Conservation (phyloP, 2,113 vertebrate species). For the Dasyornis broadbenti region DNA sequence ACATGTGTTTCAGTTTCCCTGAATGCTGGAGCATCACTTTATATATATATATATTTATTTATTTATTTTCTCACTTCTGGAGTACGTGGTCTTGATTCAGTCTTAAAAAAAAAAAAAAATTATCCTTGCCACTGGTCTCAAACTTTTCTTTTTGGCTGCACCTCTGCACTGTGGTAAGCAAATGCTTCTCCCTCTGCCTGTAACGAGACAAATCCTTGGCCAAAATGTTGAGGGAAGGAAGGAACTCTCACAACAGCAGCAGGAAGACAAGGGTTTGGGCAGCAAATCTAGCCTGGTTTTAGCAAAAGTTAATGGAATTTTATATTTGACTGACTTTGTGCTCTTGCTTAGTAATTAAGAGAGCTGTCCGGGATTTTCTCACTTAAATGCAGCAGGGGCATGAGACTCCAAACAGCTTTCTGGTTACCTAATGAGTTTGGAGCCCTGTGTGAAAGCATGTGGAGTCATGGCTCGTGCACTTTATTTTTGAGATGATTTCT, state of each 20-base stretch:
- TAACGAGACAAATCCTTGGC: background rate
- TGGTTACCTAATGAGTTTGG: fast-evolving
- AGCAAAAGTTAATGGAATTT: background rate
- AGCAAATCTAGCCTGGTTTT: background rate
- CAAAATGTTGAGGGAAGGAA: background rate
- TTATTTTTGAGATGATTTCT: background rate
- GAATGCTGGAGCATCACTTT: background rate
- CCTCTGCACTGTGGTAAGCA: background rate
- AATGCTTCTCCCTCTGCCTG: background rate
- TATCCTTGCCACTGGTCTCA: background rate
- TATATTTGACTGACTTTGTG: background rate
- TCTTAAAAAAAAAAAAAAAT: background rate
- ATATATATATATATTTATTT: too few species aligned
- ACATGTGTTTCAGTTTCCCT: background rate
- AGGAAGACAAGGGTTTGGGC: background rate
- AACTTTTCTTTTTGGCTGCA: background rate
- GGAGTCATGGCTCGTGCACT: background rate
- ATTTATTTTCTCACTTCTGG: too few species aligned
- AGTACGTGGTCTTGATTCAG: background rate
- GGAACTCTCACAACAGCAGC: background rate
- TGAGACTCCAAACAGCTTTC: fast-evolving
- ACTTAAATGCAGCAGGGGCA: background rate
- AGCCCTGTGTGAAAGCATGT: background rate
- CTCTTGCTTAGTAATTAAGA: background rate
- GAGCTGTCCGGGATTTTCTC: background rate